phyloP scores from a whole-genome alignment of 2,113 vertebrate genomes.

The Cochlearius cochlearius region DNA sequence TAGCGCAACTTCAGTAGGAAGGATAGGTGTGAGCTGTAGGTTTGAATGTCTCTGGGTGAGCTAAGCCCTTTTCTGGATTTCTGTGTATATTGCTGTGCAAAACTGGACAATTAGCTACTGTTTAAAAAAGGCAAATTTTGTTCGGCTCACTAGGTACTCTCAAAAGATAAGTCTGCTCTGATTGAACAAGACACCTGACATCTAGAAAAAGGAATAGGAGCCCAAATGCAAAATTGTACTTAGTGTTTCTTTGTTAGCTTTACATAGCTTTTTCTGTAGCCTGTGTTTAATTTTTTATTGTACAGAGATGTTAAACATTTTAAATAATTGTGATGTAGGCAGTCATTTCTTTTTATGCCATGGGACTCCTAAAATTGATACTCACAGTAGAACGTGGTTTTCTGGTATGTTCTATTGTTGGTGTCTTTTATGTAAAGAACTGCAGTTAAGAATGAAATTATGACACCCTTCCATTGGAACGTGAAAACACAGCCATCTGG shows the following conservation, averaged over 20 bases:
- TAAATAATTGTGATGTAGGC: background rate
- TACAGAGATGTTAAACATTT: background rate
- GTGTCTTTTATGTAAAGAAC: constrained; percentile 21
- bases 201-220: background rate
- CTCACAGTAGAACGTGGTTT: background rate
- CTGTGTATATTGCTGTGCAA: background rate
- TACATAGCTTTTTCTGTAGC: background rate
- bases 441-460: constrained; percentile 8
- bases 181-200: background rate
- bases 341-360: background rate
- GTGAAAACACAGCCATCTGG: constrained; percentile 25
- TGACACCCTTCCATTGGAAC: background rate
- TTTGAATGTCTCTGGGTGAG: background rate
- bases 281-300: background rate
- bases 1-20: background rate
- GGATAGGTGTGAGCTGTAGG: background rate
- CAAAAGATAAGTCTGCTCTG: background rate
- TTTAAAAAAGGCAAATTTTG: background rate
- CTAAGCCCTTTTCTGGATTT: background rate
- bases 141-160: background rate
- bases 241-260: background rate
- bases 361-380: background rate
- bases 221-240: background rate
- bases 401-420: background rate
- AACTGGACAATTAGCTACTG: background rate